phyloP scores from a whole-genome alignment of 2,113 vertebrate genomes.

The Embiotoca jacksoni region DNA sequence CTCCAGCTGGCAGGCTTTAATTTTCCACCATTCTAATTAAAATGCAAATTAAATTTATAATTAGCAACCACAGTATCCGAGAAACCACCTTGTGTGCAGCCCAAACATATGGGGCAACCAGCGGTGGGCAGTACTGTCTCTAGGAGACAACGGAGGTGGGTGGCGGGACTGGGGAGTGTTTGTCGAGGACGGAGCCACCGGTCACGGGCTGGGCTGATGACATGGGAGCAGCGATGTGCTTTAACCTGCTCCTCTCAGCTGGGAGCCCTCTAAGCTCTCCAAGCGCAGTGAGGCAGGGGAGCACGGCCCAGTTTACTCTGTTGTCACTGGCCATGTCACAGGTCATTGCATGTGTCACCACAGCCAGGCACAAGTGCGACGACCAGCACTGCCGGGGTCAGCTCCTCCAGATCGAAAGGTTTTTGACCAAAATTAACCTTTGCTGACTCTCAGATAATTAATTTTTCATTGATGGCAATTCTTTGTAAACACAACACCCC shows the following conservation, averaged over 20 bases:
- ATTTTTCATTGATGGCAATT: conserved; percentile 91
- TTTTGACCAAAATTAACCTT: conserved; percentile 94
- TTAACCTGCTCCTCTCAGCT: conserved; percentile 73
- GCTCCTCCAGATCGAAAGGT: conserved; percentile 92
- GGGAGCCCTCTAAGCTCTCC: conserved; percentile 64
- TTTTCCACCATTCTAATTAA: conserved; percentile 99
- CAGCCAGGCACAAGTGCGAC: conserved; percentile 85
- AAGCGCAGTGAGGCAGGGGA: conserved; percentile 77
- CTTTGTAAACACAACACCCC: conserved; percentile 71
- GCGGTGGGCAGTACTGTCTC: conserved; percentile 82
- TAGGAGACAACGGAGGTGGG: conserved; percentile 74
- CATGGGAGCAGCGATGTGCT: conserved; percentile 45
- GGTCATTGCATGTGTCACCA: conserved; percentile 89
- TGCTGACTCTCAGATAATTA: conserved; percentile 93
- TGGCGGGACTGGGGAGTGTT: conserved; percentile 67
- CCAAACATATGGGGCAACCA: conserved; percentile 96
- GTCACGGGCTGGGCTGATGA: conserved; percentile 58
- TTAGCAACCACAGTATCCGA: conserved; percentile 99
- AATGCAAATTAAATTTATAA: conserved; percentile 99
- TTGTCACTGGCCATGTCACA: conserved; percentile 92
- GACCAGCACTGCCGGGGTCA: conserved; percentile 88
- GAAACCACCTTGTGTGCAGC: conserved; percentile 95
- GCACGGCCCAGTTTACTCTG: conserved; percentile 83
- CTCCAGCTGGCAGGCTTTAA: conserved; percentile 99
- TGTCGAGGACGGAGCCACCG: conserved; percentile 56